Evolutionary conservation across 2,797 vertebrate genomes (phyloP).

Genomic region (Rachycentron canadum): DNA sequence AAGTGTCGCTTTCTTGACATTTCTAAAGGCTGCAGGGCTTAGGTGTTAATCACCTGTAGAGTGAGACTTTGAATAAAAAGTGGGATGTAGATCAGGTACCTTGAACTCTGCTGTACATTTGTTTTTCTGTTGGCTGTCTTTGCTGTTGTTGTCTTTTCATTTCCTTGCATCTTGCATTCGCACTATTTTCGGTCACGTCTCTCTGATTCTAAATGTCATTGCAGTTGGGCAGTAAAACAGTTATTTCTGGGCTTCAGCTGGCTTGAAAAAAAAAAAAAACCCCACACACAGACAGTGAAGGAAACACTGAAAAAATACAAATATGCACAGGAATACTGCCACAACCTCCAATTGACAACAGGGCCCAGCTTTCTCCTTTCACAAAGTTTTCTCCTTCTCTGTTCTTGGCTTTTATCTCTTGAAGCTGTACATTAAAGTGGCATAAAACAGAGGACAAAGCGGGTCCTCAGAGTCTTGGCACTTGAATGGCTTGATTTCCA

Average conservation of each 20-base stretch:
- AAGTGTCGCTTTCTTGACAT: constrained; percentile 32
- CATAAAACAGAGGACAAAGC: constrained; percentile 71
- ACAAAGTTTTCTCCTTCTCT: constrained; percentile 41
- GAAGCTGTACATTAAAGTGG: constrained; percentile 67
- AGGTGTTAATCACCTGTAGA: constrained; percentile 44
- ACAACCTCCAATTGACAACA: constrained; percentile 30
- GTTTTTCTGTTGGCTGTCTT: constrained; percentile 11
- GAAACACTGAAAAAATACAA: constrained; percentile 21
- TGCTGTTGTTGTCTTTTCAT: constrained; percentile 9
- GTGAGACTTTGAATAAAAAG: constrained; percentile 29
- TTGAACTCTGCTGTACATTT: neutral
- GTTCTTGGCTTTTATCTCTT: constrained; percentile 37
- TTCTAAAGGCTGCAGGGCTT: constrained; percentile 13
- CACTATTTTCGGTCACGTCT: constrained; percentile 18
- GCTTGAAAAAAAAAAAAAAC: neutral
- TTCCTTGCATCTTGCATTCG: neutral
- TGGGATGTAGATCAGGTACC: constrained; percentile 1
- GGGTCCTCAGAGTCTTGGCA: constrained; percentile 47
- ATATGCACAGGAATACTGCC: constrained; percentile 24
- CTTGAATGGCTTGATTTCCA: constrained; percentile 71
- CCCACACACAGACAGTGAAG: neutral
- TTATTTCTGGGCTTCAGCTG: constrained; percentile 39
- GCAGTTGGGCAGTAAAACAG: constrained; percentile 43
- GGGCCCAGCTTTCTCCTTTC: constrained; percentile 12
- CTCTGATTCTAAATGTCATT: constrained; percentile 57